phyloP scores from a whole-genome alignment of 1,140 invertebrate genomes.

The Orius insidiosus region DNA sequence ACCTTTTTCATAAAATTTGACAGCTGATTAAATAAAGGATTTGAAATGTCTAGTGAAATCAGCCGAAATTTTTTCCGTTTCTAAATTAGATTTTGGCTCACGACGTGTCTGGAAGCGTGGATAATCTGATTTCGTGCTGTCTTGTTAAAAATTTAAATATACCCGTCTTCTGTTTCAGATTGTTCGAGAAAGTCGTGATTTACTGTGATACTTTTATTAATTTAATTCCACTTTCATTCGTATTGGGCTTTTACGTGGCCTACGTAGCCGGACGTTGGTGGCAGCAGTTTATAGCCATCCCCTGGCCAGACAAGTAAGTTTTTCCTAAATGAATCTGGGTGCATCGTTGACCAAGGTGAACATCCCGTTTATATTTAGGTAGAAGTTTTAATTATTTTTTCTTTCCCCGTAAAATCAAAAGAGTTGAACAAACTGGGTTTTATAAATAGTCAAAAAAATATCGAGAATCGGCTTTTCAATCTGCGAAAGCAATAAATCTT shows the following conservation, averaged over 20 bases:
- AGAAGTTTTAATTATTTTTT: not conserved
- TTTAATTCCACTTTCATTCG: constrained; percentile 48
- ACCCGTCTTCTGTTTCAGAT: constrained; percentile 25
- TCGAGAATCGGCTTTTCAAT: not conserved
- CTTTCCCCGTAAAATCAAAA: not conserved
- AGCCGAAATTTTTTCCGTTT: not conserved
- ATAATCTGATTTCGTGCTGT: not conserved
- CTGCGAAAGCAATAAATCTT: not conserved
- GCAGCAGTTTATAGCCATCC: constrained; percentile 51
- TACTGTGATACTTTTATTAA: constrained; percentile 47
- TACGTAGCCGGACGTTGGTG: constrained; percentile 55
- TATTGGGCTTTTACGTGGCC: constrained; percentile 58
- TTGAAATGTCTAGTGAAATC: no score
- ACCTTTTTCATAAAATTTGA: not conserved
- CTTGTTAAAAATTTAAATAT: not conserved
- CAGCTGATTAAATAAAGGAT: no score
- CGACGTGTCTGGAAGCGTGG: no score
- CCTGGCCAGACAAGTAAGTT: constrained; percentile 54
- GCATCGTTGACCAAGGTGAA: not conserved
- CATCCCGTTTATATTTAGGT: not conserved
- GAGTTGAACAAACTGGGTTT: not conserved
- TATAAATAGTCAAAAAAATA: not conserved
- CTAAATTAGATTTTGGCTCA: no score
- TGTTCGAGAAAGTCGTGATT: constrained; percentile 40
- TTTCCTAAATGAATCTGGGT: no score